Base-by-base conservation (phyloP, 2,797 vertebrate species). In the Alca torda region DNA sequence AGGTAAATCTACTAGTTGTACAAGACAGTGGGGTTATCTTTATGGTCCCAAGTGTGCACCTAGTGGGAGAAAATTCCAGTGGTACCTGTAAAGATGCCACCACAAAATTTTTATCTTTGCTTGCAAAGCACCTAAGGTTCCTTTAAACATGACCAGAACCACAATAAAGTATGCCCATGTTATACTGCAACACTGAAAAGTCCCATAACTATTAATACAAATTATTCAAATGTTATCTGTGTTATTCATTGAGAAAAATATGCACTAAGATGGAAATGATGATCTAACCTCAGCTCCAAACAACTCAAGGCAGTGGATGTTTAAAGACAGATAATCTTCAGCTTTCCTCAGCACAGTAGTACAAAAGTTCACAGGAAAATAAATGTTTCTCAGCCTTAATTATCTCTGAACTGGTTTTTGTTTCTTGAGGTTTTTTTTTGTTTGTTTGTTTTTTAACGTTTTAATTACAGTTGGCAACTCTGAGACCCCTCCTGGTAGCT, bases 381-480 rank as follows among this genome's bases (percentile, higher is more conserved):
- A 95, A 89, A 60, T 7, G 14, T 81, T 93, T 81, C 88, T 69
- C 80, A 80, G 67, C 39, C 69, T 91, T 95, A 88, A 75, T 90
- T 95, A 73, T 92, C 83, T 90, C 85, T 72, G 39, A 93, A 86
- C 57, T 54, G 9, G 0, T 69, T 83, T 63, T 63, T 86, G n/a
- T 33, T 61, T 37, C 53, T 73, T 69, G 20, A 21, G 26, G 6
- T 4, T 74, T 33, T 59, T 72, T 54, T 50, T 43, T 39, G 39
- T 39, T 41, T 41, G 39, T 43, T 53, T 75, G 69, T 84, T 70
- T 51, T 28, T 33, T 24, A 65, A 72, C 33, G 68, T 88, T 95
- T 93, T 96, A 95, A 95, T 93, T 96, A 91, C 77, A 69, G 60
- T 80, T 95, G 54, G 86, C 88, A 93, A 84, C 39, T 61, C 78